Percentiles rank a stretch among this genome's conserved stretches.
phyloP scores from a whole-genome alignment of 2,888 invertebrate species.

The Parnassius mnemosyne region DNA sequence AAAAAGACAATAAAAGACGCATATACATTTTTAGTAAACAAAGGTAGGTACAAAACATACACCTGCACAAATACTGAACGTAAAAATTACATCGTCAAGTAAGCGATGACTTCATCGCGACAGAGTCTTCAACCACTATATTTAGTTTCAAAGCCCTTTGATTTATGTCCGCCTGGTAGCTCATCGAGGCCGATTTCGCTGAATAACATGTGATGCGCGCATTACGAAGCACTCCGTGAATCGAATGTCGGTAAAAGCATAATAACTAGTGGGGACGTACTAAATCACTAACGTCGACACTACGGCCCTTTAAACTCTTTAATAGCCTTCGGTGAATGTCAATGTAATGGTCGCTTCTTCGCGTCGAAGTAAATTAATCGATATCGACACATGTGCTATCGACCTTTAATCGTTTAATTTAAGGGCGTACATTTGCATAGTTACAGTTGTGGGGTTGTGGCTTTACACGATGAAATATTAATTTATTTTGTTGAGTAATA shows the following conservation, averaged over 20 bases:
- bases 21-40: too few species aligned
- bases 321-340: conserved; percentile 44
- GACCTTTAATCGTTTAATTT: background rate
- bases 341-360: conserved; percentile 30
- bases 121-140: conserved; percentile 5
- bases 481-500: too few species aligned
- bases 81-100: background rate
- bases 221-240: conserved; percentile 32
- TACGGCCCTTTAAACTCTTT: conserved; percentile 40
- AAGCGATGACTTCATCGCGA: conserved; percentile 16
- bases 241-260: conserved; percentile 32
- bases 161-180: conserved; percentile 26
- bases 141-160: conserved; percentile 32
- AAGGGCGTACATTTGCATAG: too few species aligned
- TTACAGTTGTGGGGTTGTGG: too few species aligned
- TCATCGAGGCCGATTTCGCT: conserved; percentile 15
- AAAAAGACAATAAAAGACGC: too few species aligned
- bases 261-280: conserved; percentile 29
- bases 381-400: conserved; percentile 5
- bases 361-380: conserved; percentile 8
- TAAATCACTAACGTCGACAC: conserved; percentile 35
- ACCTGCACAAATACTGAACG: background rate
- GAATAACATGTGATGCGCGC: conserved; percentile 23
- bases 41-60: background rate
- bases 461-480: too few species aligned